phyloP scores from a whole-genome alignment of 2,797 vertebrate species.

The Aphelocoma californica region DNA sequence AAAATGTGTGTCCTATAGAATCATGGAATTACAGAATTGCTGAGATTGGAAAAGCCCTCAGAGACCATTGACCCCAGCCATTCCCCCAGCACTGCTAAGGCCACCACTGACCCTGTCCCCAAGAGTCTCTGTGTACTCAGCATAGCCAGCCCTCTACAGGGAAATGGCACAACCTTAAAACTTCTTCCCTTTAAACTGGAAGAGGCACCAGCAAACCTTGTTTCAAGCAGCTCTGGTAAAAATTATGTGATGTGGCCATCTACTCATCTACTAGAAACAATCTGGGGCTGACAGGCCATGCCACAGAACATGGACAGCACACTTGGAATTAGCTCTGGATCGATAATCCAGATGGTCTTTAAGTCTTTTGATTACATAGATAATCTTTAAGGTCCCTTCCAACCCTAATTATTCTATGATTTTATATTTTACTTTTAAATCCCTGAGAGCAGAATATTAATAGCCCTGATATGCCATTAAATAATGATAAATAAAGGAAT shows the following conservation, averaged over 20 bases:
- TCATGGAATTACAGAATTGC: neutral
- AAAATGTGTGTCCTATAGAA: neutral
- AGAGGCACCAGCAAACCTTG: too few species aligned
- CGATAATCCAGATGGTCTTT: neutral
- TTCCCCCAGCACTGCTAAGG: neutral
- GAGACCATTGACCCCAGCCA: neutral
- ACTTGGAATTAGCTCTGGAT: neutral
- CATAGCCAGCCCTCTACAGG: neutral
- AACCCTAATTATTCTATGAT: neutral
- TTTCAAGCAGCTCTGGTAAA: neutral
- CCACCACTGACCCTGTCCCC: neutral
- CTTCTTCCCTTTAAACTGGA: neutral
- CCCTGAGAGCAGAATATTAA: neutral
- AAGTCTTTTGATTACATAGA: neutral
- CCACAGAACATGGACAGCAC: too few species aligned
- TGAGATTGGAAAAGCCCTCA: neutral
- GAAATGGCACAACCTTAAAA: neutral
- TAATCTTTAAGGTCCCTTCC: neutral
- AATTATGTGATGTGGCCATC: neutral
- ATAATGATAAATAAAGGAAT: neutral
- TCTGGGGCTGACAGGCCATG: neutral
- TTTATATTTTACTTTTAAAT: neutral
- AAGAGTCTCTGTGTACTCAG: neutral
- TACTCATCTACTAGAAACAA: neutral
- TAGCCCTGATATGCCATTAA: neutral